phyloP scores from a whole-genome alignment of 2,888 invertebrate species.

The Dicranocentrus wangi region DNA sequence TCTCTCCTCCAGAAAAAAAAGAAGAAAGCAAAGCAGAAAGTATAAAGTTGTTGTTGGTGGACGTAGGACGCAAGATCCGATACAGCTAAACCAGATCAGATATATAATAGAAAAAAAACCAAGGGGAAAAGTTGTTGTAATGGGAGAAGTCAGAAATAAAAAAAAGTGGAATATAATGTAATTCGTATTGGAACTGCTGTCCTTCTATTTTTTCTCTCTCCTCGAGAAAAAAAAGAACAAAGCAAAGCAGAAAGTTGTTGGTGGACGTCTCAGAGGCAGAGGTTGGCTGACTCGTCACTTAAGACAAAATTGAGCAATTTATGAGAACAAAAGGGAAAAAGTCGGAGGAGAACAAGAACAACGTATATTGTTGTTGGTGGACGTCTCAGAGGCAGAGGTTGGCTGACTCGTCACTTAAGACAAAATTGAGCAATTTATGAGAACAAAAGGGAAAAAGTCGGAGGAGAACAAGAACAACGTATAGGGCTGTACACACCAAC shows the following conservation, averaged over 20 bases:
- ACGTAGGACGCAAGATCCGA: too few species aligned
- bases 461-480: background rate
- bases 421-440: constrained; percentile 36
- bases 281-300: constrained; percentile 37
- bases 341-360: background rate
- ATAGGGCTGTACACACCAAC: background rate
- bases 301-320: constrained; percentile 33
- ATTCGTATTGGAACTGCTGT: too few species aligned
- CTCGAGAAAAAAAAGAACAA: background rate
- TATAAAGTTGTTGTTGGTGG: constrained; percentile 6
- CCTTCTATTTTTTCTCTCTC: too few species aligned
- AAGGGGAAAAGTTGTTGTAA: constrained; percentile 3
- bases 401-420: constrained; percentile 34
- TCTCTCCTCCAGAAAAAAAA: background rate
- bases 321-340: constrained; percentile 35
- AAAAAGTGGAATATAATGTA: background rate
- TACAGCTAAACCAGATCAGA: background rate
- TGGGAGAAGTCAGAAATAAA: background rate
- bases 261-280: constrained; percentile 20
- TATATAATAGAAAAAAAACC: background rate
- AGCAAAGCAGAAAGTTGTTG: constrained; percentile 7
- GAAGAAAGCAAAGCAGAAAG: constrained; percentile 11
- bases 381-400: constrained; percentile 26
- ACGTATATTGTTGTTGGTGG: background rate
- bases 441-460: constrained; percentile 34